Percentiles rank a stretch among this genome's conserved stretches.
phyloP scores from a whole-genome alignment of 1,140 invertebrate genomes.

The Spodoptera litura region DNA sequence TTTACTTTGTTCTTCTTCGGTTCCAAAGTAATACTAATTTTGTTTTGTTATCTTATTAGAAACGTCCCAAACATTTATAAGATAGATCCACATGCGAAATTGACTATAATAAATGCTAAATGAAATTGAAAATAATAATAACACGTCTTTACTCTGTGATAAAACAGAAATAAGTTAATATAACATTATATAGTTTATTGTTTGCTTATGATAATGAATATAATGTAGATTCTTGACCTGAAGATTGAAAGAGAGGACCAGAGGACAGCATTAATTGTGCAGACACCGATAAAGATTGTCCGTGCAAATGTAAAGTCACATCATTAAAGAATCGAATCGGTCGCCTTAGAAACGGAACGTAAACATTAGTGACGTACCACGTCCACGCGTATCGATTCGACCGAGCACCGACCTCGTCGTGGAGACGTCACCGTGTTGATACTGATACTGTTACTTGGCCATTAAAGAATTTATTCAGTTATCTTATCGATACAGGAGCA shows the following conservation, averaged over 20 bases:
- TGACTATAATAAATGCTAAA: conserved; percentile 12
- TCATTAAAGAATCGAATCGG: conserved; percentile 69
- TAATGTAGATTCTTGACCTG: neutral
- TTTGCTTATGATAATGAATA: neutral
- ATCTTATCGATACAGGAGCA: conserved; percentile 30
- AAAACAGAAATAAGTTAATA: neutral
- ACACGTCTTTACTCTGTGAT: neutral
- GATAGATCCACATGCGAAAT: neutral
- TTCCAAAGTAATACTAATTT: neutral
- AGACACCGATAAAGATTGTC: conserved; percentile 15
- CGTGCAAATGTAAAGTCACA: conserved; percentile 27
- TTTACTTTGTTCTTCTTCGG: conserved; percentile 11
- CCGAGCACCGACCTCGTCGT: conserved; percentile 61
- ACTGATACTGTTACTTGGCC: conserved; percentile 28
- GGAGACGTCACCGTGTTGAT: conserved; percentile 58
- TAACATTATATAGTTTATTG: conserved; percentile 8
- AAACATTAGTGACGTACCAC: conserved; percentile 74
- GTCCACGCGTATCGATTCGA: conserved; percentile 68
- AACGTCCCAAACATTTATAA: neutral
- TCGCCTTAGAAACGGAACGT: conserved; percentile 75
- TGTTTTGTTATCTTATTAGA: neutral
- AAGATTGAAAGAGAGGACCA: neutral
- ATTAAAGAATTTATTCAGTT: conserved; percentile 32
- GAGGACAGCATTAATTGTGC: neutral
- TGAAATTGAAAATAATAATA: neutral